Percentiles rank a stretch among this genome's conserved stretches.
Conservation (phyloP, 2,113 vertebrate species). For the Oreotragus oreotragus region DNA sequence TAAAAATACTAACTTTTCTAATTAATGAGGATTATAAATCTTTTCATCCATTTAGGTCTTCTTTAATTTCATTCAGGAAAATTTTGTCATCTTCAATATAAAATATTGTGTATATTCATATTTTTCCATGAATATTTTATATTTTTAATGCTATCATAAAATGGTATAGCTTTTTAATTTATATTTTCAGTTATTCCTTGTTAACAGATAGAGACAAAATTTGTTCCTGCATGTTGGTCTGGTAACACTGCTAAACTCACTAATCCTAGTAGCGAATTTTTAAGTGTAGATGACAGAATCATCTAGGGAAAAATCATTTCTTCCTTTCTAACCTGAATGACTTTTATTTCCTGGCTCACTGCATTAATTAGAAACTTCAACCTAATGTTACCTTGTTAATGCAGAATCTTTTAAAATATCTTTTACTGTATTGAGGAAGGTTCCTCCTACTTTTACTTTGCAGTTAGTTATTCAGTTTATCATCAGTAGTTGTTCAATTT, state of each 20-base stretch:
- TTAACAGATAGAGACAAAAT: not conserved
- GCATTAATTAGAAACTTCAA: not conserved
- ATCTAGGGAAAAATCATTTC: not conserved
- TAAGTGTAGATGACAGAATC: not conserved
- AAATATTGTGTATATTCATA: not conserved
- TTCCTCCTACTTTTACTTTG: not conserved
- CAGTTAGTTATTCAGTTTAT: not conserved
- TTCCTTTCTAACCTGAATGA: not conserved
- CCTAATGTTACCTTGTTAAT: not conserved
- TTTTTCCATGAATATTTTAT: not conserved
- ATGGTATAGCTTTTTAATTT: not conserved
- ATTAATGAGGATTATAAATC: not conserved
- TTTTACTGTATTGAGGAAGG: not conserved
- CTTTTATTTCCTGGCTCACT: constrained; percentile 2
- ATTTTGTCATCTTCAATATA: not conserved
- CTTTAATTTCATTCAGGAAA: not conserved
- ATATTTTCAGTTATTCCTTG: not conserved
- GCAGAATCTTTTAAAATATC: not conserved
- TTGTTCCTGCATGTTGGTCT: not conserved
- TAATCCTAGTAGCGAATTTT: not conserved
- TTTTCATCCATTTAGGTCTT: not conserved
- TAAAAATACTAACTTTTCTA: not conserved
- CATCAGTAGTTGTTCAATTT: not conserved
- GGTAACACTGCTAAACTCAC: not conserved
- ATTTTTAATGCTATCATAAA: not conserved